phyloP scores from a whole-genome alignment of 2,888 invertebrate genomes.

The Nasonovia ribisnigri region DNA sequence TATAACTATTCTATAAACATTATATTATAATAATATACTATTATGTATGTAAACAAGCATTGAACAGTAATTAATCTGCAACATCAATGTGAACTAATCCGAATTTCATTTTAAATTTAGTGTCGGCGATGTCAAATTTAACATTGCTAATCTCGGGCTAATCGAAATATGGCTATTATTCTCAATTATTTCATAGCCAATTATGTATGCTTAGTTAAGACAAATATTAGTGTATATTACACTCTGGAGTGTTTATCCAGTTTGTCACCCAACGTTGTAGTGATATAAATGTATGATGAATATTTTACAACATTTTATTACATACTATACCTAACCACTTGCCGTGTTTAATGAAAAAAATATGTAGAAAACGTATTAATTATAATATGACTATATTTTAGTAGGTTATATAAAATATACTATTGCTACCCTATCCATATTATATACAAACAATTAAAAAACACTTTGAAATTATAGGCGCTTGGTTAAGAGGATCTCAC shows the following conservation, averaged over 20 bases:
- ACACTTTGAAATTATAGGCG: background rate
- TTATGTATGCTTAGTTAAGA: conserved; percentile 9
- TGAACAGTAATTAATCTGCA: background rate
- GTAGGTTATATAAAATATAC: background rate
- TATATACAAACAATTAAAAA: background rate
- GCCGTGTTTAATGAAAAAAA: background rate
- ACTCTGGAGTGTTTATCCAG: background rate
- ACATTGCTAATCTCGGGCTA: background rate
- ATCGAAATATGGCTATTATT: background rate
- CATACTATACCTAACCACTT: background rate
- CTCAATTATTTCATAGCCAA: background rate
- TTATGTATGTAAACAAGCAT: background rate
- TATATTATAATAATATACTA: no score
- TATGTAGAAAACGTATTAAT: background rate
- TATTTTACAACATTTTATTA: background rate
- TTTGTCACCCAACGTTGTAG: background rate
- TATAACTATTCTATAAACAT: no score
- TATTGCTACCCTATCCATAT: background rate
- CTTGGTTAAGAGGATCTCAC: no score
- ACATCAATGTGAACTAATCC: background rate
- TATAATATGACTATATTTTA: background rate
- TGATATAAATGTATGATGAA: background rate
- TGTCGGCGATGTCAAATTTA: background rate
- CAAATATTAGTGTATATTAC: background rate
- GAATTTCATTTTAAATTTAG: background rate